Evolutionary conservation across 2,113 vertebrate genomes (phyloP).

Genomic region (Myiozetetes cayanensis): DNA sequence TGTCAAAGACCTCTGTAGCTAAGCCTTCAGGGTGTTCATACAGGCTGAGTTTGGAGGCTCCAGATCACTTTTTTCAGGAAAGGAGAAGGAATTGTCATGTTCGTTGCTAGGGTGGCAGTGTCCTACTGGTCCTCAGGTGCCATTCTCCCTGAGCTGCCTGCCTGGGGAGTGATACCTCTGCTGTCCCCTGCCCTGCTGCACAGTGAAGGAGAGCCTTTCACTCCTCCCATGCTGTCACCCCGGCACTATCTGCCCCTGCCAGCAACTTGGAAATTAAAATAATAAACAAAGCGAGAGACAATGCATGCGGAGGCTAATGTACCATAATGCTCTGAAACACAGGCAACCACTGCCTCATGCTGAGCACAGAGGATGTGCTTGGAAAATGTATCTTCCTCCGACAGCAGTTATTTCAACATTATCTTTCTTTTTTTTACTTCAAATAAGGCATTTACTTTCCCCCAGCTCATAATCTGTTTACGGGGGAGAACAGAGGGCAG

Average conservation of each 20-base stretch:
- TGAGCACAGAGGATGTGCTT: background rate
- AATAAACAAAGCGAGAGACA: slow-evolving; percentile 40
- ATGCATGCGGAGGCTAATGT: background rate
- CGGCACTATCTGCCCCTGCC: background rate
- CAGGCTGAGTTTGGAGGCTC: background rate
- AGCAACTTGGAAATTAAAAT: slow-evolving; percentile 51
- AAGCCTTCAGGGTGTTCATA: accelerated
- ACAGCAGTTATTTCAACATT: slow-evolving; percentile 64
- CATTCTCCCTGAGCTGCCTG: accelerated
- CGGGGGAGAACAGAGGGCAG: background rate
- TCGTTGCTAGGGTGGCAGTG: background rate
- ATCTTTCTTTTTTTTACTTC: slow-evolving; percentile 10
- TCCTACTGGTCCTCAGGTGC: background rate
- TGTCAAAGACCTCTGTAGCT: background rate
- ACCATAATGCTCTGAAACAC: slow-evolving; percentile 25
- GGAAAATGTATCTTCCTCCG: slow-evolving; percentile 27
- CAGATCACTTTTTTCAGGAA: background rate
- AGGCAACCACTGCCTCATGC: background rate
- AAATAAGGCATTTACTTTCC: slow-evolving; percentile 51
- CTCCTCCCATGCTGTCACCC: background rate
- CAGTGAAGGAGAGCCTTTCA: background rate
- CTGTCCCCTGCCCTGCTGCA: background rate
- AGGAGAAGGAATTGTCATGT: background rate
- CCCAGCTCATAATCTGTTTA: slow-evolving; percentile 33
- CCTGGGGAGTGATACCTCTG: accelerated